phyloP scores from a whole-genome alignment of 2,113 vertebrate genomes.

The Trogon melanurus region DNA sequence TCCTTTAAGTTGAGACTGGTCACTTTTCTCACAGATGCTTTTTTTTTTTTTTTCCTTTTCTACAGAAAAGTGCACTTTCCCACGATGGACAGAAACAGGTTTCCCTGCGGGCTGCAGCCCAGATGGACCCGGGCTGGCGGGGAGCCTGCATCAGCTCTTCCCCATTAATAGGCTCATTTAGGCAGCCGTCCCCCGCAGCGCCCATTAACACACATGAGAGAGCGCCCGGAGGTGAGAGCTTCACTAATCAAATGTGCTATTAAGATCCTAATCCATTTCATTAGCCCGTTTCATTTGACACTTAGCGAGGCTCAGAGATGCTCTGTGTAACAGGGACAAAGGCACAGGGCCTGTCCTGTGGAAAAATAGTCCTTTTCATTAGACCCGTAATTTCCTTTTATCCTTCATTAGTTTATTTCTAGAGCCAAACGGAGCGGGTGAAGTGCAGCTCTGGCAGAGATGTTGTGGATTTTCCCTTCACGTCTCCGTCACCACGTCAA shows the following conservation, averaged over 20 bases:
- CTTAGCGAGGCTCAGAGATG: background rate
- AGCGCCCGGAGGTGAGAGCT: constrained; percentile 27
- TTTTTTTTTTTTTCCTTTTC: background rate
- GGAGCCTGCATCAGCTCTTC: background rate
- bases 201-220: constrained; percentile 24
- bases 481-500: background rate
- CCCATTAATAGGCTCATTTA: background rate
- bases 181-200: background rate
- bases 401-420: background rate
- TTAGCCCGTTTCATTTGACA: constrained; percentile 35
- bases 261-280: constrained; percentile 58
- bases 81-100: background rate
- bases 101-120: background rate
- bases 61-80: background rate
- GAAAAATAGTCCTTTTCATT: constrained; percentile 23
- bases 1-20: accelerated
- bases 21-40: background rate
- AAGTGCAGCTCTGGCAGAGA: background rate
- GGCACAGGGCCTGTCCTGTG: background rate
- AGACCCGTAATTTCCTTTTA: background rate
- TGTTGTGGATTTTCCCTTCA: background rate
- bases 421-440: background rate
- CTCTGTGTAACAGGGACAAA: background rate
- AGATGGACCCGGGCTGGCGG: accelerated
- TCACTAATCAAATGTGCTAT: constrained; percentile 39